These are phyloP conservation scores for Lithobates pipiens DNA, from an alignment of 2,797 vertebrate species.

Conservation along the genomic window DNA sequence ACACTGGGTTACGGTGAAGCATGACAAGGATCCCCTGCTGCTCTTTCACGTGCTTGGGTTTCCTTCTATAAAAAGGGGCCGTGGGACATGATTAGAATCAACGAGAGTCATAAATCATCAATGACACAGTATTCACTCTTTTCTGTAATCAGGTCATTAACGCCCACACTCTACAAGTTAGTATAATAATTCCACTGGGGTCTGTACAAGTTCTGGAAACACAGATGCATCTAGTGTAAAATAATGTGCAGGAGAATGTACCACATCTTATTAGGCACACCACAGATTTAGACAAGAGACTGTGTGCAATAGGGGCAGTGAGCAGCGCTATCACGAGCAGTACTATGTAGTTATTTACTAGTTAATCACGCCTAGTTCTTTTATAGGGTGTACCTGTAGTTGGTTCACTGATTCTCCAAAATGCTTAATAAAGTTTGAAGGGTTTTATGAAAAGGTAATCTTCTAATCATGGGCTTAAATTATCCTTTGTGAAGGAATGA, in stretches of 20 bases:
- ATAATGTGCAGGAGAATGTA: constrained; percentile 19
- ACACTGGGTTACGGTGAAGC: background rate
- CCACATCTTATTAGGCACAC: constrained; percentile 8
- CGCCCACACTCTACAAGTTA: constrained; percentile 35
- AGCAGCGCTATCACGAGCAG: background rate
- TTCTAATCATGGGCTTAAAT: too few species aligned
- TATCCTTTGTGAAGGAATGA: too few species aligned
- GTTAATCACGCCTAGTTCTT: background rate
- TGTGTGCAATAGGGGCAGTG: background rate
- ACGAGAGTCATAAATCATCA: constrained; percentile 50
- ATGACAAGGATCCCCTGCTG: background rate
- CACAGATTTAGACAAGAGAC: constrained; percentile 8
- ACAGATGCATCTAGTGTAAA: constrained; percentile 21
- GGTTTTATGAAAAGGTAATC: background rate
- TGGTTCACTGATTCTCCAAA: constrained; percentile 8
- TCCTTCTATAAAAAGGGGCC: constrained; percentile 26
- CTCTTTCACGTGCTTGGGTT: background rate
- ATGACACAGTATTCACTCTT: constrained; percentile 41
- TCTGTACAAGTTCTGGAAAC: constrained; percentile 31
- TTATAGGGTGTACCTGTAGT: background rate
- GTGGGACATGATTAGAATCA: constrained; percentile 36
- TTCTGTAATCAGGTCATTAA: constrained; percentile 51
- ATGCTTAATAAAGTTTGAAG: constrained; percentile 17
- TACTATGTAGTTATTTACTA: constrained; percentile 21
- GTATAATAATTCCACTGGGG: constrained; percentile 37